Conservation (phyloP, 2,113 vertebrate species). For the Parotia lawesii region DNA sequence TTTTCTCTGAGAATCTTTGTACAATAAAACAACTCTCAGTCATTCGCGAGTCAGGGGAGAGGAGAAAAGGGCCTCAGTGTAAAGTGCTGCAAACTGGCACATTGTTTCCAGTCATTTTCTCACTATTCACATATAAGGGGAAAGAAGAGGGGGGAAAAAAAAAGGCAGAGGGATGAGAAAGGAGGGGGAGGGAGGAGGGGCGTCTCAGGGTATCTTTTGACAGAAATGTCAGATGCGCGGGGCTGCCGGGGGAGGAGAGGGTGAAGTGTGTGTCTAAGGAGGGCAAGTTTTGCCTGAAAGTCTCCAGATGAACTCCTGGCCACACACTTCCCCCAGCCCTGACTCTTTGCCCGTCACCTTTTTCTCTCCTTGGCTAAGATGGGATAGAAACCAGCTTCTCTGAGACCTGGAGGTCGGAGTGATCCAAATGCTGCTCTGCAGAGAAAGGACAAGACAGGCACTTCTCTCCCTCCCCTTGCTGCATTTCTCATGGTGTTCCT, state of each 20-base stretch:
- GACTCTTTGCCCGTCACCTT: not conserved
- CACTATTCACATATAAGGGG: slow-evolving; percentile 60
- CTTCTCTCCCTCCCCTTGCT: not conserved
- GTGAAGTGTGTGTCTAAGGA: not conserved
- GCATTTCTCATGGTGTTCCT: slow-evolving; percentile 25
- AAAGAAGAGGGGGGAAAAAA: not conserved
- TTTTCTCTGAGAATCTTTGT: slow-evolving; percentile 69
- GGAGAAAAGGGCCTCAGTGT: slow-evolving; percentile 62
- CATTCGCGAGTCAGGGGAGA: slow-evolving; percentile 59
- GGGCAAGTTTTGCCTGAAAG: not conserved
- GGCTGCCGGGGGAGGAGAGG: not conserved
- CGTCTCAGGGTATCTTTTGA: slow-evolving; percentile 26
- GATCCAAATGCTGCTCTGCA: not conserved
- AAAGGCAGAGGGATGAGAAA: slow-evolving; percentile 18
- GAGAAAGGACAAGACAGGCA: slow-evolving; percentile 1
- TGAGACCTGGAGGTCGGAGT: not conserved
- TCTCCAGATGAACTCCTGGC: not conserved
- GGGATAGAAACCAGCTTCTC: not conserved
- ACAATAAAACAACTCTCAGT: slow-evolving; percentile 68
- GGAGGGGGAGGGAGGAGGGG: slow-evolving; percentile 19
- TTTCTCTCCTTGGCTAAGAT: not conserved
- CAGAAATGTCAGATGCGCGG: slow-evolving; percentile 8
- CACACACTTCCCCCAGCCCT: not conserved
- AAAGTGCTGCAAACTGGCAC: slow-evolving; percentile 64
- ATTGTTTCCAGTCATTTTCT: slow-evolving; percentile 70